Conservation (phyloP, 2,113 vertebrate genomes). For the Pao palembangensis region DNA sequence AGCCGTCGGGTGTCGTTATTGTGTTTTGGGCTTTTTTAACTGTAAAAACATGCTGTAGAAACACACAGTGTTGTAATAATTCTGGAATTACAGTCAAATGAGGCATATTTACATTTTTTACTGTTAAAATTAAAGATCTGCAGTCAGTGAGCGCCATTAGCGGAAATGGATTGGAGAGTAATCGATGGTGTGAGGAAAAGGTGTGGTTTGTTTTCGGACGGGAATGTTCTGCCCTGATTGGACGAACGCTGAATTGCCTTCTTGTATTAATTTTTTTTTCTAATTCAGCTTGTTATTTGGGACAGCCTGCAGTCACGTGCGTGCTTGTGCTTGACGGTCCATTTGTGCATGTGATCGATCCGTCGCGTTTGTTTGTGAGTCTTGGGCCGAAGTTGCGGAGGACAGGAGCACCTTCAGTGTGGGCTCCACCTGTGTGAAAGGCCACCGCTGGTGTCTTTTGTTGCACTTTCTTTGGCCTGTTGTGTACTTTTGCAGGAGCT, state of each 20-base stretch:
- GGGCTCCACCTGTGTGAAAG: constrained; percentile 45
- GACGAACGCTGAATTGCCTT: constrained; percentile 53
- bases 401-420: constrained; percentile 18
- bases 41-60: background rate
- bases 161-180: constrained; percentile 31
- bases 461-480: constrained; percentile 18
- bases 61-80: too few species aligned
- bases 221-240: constrained; percentile 45
- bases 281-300: constrained; percentile 77
- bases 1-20: constrained; percentile 3
- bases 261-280: constrained; percentile 79
- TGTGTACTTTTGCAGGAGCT: constrained; percentile 32
- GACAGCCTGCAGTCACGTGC: constrained; percentile 24
- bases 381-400: constrained; percentile 44
- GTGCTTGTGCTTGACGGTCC: constrained; percentile 20
- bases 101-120: too few species aligned
- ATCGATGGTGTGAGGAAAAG: constrained; percentile 16
- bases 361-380: constrained; percentile 64
- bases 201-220: background rate
- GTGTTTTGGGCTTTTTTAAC: constrained; percentile 7
- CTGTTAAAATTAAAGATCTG: too few species aligned
- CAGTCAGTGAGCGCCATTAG: too few species aligned
- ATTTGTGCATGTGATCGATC: constrained; percentile 58
- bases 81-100: too few species aligned
- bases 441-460: background rate